Evolutionary conservation across 2,888 invertebrate genomes (phyloP).

Genomic region (Agriotes lineatus): DNA sequence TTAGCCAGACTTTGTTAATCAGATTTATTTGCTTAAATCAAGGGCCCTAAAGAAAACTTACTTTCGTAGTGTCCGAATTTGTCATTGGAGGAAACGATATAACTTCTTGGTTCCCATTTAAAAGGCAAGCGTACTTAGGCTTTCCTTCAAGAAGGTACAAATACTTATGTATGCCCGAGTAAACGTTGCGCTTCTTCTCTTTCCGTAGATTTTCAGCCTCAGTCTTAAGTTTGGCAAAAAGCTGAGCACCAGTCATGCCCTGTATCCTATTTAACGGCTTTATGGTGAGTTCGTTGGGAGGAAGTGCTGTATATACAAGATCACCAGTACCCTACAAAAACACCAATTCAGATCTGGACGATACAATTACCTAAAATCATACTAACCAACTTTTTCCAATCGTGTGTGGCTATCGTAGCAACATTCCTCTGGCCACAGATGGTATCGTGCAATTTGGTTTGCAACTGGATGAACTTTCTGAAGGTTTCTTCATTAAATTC

Average conservation of each 20-base stretch:
- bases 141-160: slow-evolving; percentile 83
- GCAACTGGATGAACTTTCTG: slow-evolving; percentile 83
- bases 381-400: slow-evolving; percentile 72
- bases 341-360: too few species aligned
- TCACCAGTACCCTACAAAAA: slow-evolving; percentile 65
- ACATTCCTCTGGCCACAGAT: slow-evolving; percentile 82
- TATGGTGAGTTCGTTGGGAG: slow-evolving; percentile 75
- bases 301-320: slow-evolving; percentile 76
- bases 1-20: too few species aligned
- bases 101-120: slow-evolving; percentile 74
- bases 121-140: slow-evolving; percentile 78
- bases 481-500: slow-evolving; percentile 71
- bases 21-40: too few species aligned
- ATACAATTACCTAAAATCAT: too few species aligned
- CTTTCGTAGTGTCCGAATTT: slow-evolving; percentile 85
- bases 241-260: slow-evolving; percentile 74
- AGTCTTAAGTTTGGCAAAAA: slow-evolving; percentile 76
- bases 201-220: slow-evolving; percentile 86
- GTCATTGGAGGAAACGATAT: slow-evolving; percentile 91
- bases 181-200: slow-evolving; percentile 85
- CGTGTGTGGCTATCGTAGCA: slow-evolving; percentile 89
- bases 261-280: slow-evolving; percentile 75
- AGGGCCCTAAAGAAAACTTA: slow-evolving; percentile 59
- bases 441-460: slow-evolving; percentile 81
- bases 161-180: slow-evolving; percentile 88